phyloP scores from a whole-genome alignment of 2,797 vertebrate genomes.

The Schizopygopsis malacanthus region DNA sequence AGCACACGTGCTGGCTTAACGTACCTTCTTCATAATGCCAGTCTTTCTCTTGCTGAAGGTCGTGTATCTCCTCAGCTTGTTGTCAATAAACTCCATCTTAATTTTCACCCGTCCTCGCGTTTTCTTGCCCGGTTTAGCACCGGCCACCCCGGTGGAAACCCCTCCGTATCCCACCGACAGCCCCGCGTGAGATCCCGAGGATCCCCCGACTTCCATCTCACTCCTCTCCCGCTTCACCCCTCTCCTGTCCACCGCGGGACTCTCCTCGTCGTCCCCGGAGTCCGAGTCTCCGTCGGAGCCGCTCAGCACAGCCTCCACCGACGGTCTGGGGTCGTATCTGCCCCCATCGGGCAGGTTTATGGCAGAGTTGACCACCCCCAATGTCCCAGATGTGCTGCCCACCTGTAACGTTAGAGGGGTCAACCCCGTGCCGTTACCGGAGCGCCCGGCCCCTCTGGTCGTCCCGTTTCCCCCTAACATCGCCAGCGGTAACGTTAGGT shows the following conservation, averaged over 20 bases:
- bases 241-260: conserved; percentile 74
- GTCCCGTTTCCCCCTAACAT: conserved; percentile 64
- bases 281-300: conserved; percentile 88
- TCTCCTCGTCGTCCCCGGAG: conserved; percentile 88
- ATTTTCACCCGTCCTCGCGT: conserved; percentile 95
- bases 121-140: conserved; percentile 92
- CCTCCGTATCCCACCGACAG: conserved; percentile 71
- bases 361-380: conserved; percentile 66
- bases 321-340: conserved; percentile 63
- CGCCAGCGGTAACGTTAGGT: conserved; percentile 1
- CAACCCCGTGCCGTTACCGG: conserved; percentile 63
- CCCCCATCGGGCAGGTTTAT: conserved; percentile 57
- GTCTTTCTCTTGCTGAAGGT: conserved; percentile 99
- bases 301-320: conserved; percentile 75
- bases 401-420: conserved; percentile 48
- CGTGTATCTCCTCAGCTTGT: conserved; percentile 96
- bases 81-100: conserved; percentile 99
- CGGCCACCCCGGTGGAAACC: conserved; percentile 75
- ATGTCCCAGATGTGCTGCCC: conserved; percentile 61
- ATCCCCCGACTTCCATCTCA: conserved; percentile 77
- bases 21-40: conserved; percentile 97
- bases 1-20: conserved; percentile 27
- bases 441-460: conserved; percentile 62
- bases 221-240: conserved; percentile 84
- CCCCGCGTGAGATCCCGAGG: conserved; percentile 63